A percentile compares a stretch with the other conserved stretches of the same genome.
phyloP scores from a whole-genome alignment of 2,888 invertebrate genomes.

The Drosophila mettleri region DNA sequence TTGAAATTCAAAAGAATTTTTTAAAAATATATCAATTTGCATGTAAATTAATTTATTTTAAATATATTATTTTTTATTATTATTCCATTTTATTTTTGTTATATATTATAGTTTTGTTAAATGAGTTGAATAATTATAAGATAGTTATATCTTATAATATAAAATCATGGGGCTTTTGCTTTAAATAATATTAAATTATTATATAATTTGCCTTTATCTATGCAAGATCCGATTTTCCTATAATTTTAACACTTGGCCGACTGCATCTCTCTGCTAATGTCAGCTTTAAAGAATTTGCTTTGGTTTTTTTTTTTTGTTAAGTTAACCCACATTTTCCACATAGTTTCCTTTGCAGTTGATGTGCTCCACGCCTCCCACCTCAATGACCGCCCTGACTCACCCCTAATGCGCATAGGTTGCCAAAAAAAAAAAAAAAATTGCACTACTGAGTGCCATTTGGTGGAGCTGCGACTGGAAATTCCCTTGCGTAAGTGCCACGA shows the following conservation, averaged over 20 bases:
- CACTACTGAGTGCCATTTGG: conserved; percentile 73
- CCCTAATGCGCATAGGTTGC: conserved; percentile 24
- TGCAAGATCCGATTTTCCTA: not conserved
- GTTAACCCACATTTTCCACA: conserved; percentile 25
- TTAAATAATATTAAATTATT: too few relatives aligned
- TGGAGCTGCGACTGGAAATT: conserved; percentile 61
- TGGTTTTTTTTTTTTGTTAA: not conserved
- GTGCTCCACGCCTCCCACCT: conserved; percentile 9
- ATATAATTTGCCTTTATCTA: too few relatives aligned
- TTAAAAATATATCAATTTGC: too few relatives aligned
- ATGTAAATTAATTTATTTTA: too few relatives aligned
- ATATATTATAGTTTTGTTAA: too few relatives aligned
- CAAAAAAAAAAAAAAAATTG: conserved; percentile 54
- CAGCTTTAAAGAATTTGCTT: conserved; percentile 15
- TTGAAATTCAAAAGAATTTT: too few relatives aligned
- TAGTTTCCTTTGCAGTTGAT: conserved; percentile 45
- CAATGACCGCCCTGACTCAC: conserved; percentile 6
- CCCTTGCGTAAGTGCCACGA: conserved; percentile 50
- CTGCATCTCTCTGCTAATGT: not conserved
- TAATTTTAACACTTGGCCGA: not conserved
- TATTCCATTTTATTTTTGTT: too few relatives aligned
- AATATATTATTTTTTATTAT: too few relatives aligned
- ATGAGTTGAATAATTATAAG: too few relatives aligned
- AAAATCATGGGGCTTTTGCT: too few relatives aligned
- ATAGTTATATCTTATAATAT: too few relatives aligned